These are phyloP conservation scores for Chloroclysta siterata DNA, from an alignment of 2,888 invertebrate genomes.

Conservation along the genomic window DNA sequence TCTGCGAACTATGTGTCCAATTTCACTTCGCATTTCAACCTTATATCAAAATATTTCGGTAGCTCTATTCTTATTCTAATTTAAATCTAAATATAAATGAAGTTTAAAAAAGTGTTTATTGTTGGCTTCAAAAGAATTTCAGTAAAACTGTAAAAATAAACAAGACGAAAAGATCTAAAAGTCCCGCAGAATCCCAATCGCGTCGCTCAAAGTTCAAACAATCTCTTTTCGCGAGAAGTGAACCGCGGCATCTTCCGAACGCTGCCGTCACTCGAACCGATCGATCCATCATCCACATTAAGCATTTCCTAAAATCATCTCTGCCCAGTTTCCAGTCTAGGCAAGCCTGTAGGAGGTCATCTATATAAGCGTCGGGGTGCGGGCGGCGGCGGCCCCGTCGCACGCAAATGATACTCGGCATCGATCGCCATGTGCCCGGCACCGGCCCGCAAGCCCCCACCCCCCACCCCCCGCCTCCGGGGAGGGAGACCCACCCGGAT, in stretches of 20 bases:
- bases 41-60: no score
- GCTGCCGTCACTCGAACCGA: constrained; percentile 1
- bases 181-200: background rate
- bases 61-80: no score
- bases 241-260: background rate
- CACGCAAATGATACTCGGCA: constrained; percentile 82
- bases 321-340: constrained; percentile 40
- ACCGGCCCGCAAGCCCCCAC: constrained; percentile 58
- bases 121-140: no score
- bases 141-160: no score
- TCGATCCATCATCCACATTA: constrained; percentile 19
- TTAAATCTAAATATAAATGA: background rate
- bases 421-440: constrained; percentile 74
- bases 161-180: no score
- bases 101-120: no score
- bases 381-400: constrained; percentile 54
- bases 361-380: constrained; percentile 40
- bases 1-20: no score
- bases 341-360: constrained; percentile 36
- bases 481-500: constrained; percentile 39
- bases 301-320: constrained; percentile 25
- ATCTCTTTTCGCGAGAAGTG: background rate
- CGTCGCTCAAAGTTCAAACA: background rate
- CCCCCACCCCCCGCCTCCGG: constrained; percentile 40
- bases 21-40: no score